Percentiles rank a stretch among this genome's conserved stretches.
Conservation (phyloP, 2,888 invertebrate genomes). For the Agrotis clavis region DNA sequence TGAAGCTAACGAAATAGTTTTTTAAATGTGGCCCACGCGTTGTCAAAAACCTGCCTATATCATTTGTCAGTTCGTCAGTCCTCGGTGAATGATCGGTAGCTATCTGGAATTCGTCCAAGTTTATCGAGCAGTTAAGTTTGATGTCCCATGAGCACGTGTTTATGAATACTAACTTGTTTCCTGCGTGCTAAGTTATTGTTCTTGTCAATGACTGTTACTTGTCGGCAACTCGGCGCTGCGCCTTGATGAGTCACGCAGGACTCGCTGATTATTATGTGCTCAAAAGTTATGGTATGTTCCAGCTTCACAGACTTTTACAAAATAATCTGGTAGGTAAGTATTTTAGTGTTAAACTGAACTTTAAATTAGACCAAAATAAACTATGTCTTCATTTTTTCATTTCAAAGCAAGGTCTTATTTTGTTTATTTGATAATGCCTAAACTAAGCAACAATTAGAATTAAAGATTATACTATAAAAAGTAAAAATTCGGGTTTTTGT, state of each 20-base stretch:
- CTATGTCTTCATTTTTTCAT: no score
- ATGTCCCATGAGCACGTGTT: conserved; percentile 61
- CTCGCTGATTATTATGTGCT: neutral
- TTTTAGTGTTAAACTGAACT: neutral
- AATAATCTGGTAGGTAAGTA: neutral
- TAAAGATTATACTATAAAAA: no score
- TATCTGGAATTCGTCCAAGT: conserved; percentile 48
- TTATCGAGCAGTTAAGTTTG: conserved; percentile 49
- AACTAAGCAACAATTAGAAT: no score
- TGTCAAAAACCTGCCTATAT: neutral
- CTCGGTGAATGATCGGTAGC: conserved; percentile 36
- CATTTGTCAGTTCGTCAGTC: conserved; percentile 29
- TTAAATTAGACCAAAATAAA: neutral
- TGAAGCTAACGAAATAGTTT: no score
- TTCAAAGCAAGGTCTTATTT: no score
- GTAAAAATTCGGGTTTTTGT: no score
- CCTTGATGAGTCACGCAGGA: conserved; percentile 35
- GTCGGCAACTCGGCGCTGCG: conserved; percentile 27
- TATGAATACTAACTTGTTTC: conserved; percentile 64
- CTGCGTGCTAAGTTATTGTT: conserved; percentile 57
- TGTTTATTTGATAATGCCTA: no score
- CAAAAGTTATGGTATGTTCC: neutral
- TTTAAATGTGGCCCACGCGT: neutral
- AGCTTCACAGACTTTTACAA: neutral
- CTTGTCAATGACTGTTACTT: conserved; percentile 49